Percentiles rank a stretch among this genome's conserved stretches.
phyloP scores from a whole-genome alignment of 92 coral and sea anemone genomes.

The Bergia sp. region DNA sequence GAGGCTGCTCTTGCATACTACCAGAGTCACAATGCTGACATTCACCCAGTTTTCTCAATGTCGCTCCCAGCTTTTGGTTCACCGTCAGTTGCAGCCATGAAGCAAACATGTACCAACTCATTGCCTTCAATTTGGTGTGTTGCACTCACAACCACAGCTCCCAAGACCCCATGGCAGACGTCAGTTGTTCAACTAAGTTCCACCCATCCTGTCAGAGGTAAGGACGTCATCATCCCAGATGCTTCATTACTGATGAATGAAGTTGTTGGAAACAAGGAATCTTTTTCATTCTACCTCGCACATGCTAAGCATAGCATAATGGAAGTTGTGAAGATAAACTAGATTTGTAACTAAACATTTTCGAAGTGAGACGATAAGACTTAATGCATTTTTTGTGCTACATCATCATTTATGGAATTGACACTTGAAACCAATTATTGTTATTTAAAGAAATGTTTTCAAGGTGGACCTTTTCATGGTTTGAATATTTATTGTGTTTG shows the following conservation, averaged over 20 bases:
- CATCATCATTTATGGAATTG: too few relatives aligned
- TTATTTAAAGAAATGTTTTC: too few relatives aligned
- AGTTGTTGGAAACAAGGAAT: conserved; percentile 23
- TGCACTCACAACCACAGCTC: conserved; percentile 65
- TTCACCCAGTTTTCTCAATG: conserved; percentile 86
- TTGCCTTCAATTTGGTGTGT: conserved; percentile 87
- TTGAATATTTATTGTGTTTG: too few relatives aligned
- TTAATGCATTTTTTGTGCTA: not conserved
- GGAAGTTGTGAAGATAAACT: conserved; percentile 4
- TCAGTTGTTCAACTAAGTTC: conserved; percentile 75
- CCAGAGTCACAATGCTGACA: conserved; percentile 56
- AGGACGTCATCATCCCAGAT: conserved; percentile 39
- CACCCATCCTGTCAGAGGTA: conserved; percentile 46
- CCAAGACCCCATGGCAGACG: conserved; percentile 57
- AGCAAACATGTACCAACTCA: conserved; percentile 70
- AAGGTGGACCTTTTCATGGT: too few relatives aligned
- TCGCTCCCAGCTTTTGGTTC: conserved; percentile 94
- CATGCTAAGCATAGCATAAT: conserved; percentile 33
- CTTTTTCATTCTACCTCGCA: conserved; percentile 23
- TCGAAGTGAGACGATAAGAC: not conserved
- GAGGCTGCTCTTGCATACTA: conserved; percentile 83
- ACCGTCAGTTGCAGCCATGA: conserved; percentile 79
- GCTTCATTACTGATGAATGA: conserved; percentile 58
- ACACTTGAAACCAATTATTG: not conserved
- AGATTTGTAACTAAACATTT: not conserved